Percentiles rank a stretch among this genome's conserved stretches.
These are phyloP conservation scores for Harpagus bidentatus DNA, from an alignment of 2,113 vertebrate genomes.

Conservation along the genomic window DNA sequence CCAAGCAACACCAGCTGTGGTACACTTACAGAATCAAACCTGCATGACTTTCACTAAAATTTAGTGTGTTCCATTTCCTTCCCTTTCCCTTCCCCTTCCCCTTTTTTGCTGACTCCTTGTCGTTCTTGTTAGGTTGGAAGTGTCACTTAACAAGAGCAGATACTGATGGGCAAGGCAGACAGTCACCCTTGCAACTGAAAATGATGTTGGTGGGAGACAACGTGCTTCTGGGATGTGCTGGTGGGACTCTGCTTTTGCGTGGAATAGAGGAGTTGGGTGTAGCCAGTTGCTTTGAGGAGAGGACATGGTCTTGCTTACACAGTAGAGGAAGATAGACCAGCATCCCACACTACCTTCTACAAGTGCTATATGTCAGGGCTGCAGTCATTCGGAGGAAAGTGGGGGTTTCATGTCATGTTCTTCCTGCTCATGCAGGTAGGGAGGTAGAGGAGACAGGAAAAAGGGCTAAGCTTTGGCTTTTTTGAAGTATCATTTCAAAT, in stretches of 20 bases:
- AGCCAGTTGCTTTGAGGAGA: neutral
- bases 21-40: neutral
- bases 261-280: neutral
- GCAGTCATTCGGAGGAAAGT: neutral
- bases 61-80: neutral
- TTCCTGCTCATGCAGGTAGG: neutral
- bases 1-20: neutral
- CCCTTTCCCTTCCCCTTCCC: neutral
- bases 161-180: neutral
- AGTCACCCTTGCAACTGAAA: neutral
- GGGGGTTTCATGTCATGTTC: neutral
- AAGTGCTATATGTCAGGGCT: neutral
- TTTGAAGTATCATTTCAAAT: neutral
- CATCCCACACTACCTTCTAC: neutral
- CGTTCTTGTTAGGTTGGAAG: neutral
- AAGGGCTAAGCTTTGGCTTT: neutral
- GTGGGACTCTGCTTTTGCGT: neutral
- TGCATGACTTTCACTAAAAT: neutral
- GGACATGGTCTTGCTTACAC: neutral
- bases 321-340: neutral
- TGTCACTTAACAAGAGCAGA: neutral
- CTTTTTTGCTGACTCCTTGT: neutral
- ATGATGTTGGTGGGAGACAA: neutral
- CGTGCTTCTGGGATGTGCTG: neutral
- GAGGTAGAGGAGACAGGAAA: neutral